A percentile compares a stretch with the other conserved stretches of the same genome.
phyloP scores from a whole-genome alignment of 2,888 invertebrate genomes.

The Ophion costatus region DNA sequence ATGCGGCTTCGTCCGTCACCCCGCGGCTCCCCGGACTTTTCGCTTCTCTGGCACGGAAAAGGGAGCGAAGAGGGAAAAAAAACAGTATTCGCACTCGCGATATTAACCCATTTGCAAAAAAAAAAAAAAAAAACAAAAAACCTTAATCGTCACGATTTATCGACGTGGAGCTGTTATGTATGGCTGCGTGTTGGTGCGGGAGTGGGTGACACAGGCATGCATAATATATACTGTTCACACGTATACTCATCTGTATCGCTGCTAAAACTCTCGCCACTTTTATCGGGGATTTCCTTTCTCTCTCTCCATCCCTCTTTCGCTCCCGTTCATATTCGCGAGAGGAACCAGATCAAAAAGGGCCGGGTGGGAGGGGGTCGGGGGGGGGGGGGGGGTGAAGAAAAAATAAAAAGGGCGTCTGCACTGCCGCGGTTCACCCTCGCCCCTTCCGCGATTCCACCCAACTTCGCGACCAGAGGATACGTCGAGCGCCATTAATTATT shows the following conservation, averaged over 20 bases:
- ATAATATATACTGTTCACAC: conserved; percentile 26
- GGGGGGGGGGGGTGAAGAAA: conserved; percentile 1
- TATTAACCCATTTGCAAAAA: conserved; percentile 58
- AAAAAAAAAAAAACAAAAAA: conserved; percentile 32
- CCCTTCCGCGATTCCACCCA: background rate
- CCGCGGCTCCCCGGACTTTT: conserved; percentile 1
- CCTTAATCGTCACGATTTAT: conserved; percentile 64
- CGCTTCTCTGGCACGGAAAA: conserved; percentile 23
- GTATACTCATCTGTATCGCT: conserved; percentile 33
- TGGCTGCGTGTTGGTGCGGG: conserved; percentile 3
- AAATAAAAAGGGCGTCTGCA: conserved; percentile 37
- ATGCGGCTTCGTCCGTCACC: conserved; percentile 40
- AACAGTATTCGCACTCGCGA: conserved; percentile 46
- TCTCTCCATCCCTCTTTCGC: conserved; percentile 24
- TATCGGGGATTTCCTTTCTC: conserved; percentile 46
- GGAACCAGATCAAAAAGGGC: background rate
- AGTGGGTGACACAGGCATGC: background rate
- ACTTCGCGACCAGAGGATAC: conserved; percentile 56
- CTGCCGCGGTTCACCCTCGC: conserved; percentile 22
- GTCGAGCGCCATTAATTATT: conserved; percentile 62
- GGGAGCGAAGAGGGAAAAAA: background rate
- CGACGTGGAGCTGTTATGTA: conserved; percentile 48
- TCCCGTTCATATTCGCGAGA: conserved; percentile 23
- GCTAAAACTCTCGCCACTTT: conserved; percentile 51
- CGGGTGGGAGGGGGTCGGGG: no score